Base-by-base conservation (phyloP, 2,113 vertebrate genomes). In the Rhineura floridana region DNA sequence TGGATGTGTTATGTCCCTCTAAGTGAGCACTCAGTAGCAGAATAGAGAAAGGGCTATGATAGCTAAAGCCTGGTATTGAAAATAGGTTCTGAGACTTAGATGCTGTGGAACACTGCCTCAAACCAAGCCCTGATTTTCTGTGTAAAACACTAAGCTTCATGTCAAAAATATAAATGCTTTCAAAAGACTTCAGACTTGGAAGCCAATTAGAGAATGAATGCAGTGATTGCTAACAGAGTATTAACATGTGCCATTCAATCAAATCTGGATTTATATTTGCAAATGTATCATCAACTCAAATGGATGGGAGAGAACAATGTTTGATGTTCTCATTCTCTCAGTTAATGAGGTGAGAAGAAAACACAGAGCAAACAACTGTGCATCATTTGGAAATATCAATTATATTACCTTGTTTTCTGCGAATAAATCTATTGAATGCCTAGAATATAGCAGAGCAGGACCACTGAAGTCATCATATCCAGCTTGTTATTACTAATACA, bases 331-430 rank as follows among this genome's bases (percentile, higher is more conserved):
- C 6, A 17, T 90, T 39, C 23, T 83, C 84, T 69, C 72, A 83
- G 67, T 77, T 91, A 94, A 92, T 89, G 84, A 92, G 78, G 90
- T 87, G 83, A 89, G 62, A 73, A 92, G 88, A 93, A 95, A 55
- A 93, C 88, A 89, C 87, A 91, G 19, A 50, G 73, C 80, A 86
- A 91, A 89, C 77, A 87, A 83, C 83, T 91, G 86, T 90, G 88
- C 86, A 81, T 77, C 72, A 28, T 5, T 88, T 89, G 25, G 78
- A 91, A 93, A 67, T 19, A 73, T 0, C 50, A 0, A 81, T 91
- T 62, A 67, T 83, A 84, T 4, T 87, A 39, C 90, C 77, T 89
- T 33, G 0, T 44, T 75, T 90, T 92, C 30, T 0, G 0, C 76
- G 83, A 55, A 62, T 62, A 42, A 76, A 88, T 76, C 1, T 23